Base-by-base conservation (phyloP, 2,113 vertebrate species). In the Apodemus speciosus region DNA sequence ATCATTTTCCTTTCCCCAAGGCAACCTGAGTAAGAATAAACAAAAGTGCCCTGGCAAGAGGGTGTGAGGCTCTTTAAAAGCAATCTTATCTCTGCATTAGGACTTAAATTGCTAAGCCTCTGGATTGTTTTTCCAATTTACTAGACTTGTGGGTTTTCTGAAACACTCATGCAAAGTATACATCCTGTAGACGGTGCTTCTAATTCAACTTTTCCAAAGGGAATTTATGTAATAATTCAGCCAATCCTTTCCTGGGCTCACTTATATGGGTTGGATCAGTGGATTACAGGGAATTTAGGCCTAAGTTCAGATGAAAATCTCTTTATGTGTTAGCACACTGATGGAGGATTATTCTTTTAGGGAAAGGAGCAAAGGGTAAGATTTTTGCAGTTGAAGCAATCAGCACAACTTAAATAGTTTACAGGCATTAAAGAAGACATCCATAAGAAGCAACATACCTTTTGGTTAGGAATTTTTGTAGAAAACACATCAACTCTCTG, bases 141-240 rank as follows among this genome's bases (percentile, higher is more conserved):
- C 2, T 35, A 94, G 92, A 86, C 35, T 53, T 93, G 60, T 96
- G 76, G 56, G 84, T 95, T 97, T 97, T 86, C 84, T 97, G 91
- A 85, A 95, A 88, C 56, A 92, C 85, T 95, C 83, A 84, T 85
- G 95, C 68, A 84, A 92, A 93, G 64, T 94, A 80, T 64, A 90
- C 89, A 96, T 96, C 38, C 80, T 80, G 25, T 91, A 83, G 66
- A 90, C 10, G 60, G 14, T 88, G 89, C 75, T 58, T 97, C 96
- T 96, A 92, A 96, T 91, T 96, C 93, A 95, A 90, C 62, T 96
- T 91, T 92, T 97, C 97, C 90, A 95, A 95, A 95, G 97, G 96
- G 96, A 97, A 96, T 97, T 96, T 92, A 86, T 95, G 73, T 86
- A 96, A 96, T 97, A 95, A 97, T 97, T 97, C 97, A 97, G 96